A percentile compares a stretch with the other conserved stretches of the same genome.
Conservation (phyloP, 2,797 vertebrate genomes). For the Natrix natrix region DNA sequence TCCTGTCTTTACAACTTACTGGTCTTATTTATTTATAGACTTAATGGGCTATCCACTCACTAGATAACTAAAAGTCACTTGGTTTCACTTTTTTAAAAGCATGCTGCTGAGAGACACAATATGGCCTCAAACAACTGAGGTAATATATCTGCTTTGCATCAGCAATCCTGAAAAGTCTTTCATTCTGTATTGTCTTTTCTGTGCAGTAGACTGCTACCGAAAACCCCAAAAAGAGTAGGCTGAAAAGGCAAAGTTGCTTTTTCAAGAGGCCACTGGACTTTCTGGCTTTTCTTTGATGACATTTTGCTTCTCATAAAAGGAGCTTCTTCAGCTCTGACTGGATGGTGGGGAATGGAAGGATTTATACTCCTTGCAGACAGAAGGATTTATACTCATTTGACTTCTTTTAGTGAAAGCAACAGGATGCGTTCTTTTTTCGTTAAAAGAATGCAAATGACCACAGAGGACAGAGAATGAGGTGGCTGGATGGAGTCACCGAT, state of each 20-base stretch:
- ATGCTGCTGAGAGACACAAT: neutral
- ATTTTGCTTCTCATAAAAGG: neutral
- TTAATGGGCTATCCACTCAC: neutral
- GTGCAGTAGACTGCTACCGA: neutral
- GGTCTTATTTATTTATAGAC: neutral
- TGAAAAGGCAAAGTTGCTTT: neutral
- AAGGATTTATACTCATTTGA: neutral
- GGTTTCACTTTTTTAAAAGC: neutral
- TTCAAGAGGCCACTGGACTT: too few species aligned
- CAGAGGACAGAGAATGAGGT: too few species aligned
- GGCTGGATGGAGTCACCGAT: too few species aligned
- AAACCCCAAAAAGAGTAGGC: neutral
- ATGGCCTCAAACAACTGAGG: neutral
- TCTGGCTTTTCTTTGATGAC: too few species aligned
- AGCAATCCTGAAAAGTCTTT: neutral
- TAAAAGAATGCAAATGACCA: too few species aligned
- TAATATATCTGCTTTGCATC: neutral
- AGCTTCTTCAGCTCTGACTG: neutral
- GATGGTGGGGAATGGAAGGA: too few species aligned
- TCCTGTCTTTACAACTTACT: neutral
- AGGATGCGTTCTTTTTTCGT: neutral
- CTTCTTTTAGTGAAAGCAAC: neutral
- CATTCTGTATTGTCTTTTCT: neutral
- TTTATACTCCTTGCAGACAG: too few species aligned
- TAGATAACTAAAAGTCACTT: neutral